Base-by-base conservation (phyloP, 2,888 invertebrate species). In the Therioaphis trifolii region DNA sequence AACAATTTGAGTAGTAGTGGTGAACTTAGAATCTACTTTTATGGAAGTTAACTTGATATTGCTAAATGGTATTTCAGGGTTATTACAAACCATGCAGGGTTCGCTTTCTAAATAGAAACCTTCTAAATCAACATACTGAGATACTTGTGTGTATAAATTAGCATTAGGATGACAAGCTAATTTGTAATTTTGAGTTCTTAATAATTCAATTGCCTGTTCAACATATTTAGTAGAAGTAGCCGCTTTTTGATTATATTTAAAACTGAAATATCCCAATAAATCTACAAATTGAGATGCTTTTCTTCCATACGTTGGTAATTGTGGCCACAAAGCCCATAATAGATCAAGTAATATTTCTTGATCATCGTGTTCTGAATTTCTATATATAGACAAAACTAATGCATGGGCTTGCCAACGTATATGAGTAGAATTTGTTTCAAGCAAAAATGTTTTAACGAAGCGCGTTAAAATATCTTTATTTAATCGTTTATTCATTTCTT, bases 261-360 rank as follows among this genome's bases (percentile, higher is more conserved):
- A 91, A 0, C 97, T 96, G 88, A 98, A 96, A 89, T 96, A 98
- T 0, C 98, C 98, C 9, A 99, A 91, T 0, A 99, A 91, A 89
- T 99, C 99, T 0, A 98, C 97, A 89, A 98, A 98, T 89, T 99
- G 98, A 0, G 96, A 95, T 0, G 98, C 97, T 89, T 98, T 95
- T 2, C 96, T 92, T 0, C 99, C 99, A 88, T 96, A 97, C 84
- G 94, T 93, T 1, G 97, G 95, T 82, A 98, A 90, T 72, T 94
- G 90, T 0, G 96, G 95, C 97, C 98, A 98, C 86, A 98, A 90
- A 69, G 93, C 92, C 98, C 98, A 98, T 87, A 98, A 90, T 46
- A 96, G 90, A 75, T 94, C 94, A 14, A 98, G 91, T 46, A 98
- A 88, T 1, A 91, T 90, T 86, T 95, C 94, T 88, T 96, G 96